A percentile compares a stretch with the other conserved stretches of the same genome.
These are phyloP conservation scores for Rhingia campestris DNA, from an alignment of 2,888 invertebrate species.

Conservation along the genomic window DNA sequence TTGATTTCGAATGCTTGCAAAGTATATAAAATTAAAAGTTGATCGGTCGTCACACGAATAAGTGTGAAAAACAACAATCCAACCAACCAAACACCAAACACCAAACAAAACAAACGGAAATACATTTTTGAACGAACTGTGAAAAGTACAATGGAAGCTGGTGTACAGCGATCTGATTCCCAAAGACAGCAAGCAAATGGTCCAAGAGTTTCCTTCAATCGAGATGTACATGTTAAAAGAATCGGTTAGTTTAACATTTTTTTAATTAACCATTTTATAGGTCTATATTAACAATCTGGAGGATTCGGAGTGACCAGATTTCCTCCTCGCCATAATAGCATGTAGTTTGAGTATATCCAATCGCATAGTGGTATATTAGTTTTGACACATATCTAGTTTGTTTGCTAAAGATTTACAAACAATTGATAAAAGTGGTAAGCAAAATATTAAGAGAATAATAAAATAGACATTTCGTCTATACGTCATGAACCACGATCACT, in stretches of 20 bases:
- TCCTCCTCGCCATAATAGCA: no score
- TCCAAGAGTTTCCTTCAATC: conserved; percentile 93
- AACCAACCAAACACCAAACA: no score
- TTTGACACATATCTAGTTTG: no score
- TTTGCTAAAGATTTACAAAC: no score
- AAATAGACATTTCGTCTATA: no score
- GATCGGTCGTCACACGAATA: conserved; percentile 28
- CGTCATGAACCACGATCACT: no score
- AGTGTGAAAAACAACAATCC: conserved; percentile 26
- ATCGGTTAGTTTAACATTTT: conserved; percentile 87
- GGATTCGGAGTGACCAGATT: no score
- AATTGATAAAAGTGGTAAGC: no score
- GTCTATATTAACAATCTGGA: background rate
- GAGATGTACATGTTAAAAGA: conserved; percentile 94
- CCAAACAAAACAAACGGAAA: conserved; percentile 14
- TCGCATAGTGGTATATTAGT: no score
- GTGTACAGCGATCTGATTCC: conserved; percentile 75
- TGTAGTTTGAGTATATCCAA: no score
- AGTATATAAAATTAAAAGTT: conserved; percentile 22
- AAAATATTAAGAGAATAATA: no score
- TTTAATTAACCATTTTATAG: background rate
- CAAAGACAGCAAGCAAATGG: conserved; percentile 82
- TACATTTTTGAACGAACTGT: conserved; percentile 32
- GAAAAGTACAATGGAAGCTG: conserved; percentile 63
- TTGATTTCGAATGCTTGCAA: conserved; percentile 43